These are phyloP conservation scores for Xenopus laevis DNA, from an alignment of 2,113 vertebrate genomes.

Conservation along the genomic window DNA sequence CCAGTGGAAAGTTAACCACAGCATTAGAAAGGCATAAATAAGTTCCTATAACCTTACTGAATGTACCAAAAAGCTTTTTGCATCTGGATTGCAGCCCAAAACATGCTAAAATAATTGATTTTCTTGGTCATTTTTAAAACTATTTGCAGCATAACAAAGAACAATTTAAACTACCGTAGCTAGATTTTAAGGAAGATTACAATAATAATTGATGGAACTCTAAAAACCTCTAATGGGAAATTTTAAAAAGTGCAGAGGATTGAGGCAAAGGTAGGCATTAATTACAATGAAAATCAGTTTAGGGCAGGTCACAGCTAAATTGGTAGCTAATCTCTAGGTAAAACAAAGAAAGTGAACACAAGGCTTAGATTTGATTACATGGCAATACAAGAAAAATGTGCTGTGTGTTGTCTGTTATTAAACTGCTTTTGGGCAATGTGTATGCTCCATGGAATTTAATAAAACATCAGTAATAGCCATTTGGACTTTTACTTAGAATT, in stretches of 20 bases:
- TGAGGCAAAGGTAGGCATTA: constrained; percentile 80
- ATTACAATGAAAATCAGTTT: constrained; percentile 87
- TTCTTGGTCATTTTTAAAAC: constrained; percentile 56
- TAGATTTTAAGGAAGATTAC: constrained; percentile 58
- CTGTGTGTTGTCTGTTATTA: constrained; percentile 78
- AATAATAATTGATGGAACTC: constrained; percentile 64
- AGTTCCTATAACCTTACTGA: constrained; percentile 68
- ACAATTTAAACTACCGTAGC: constrained; percentile 60
- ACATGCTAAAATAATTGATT: constrained; percentile 56
- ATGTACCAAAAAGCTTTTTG: constrained; percentile 68
- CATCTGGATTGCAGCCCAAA: constrained; percentile 69
- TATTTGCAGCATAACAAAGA: constrained; percentile 52
- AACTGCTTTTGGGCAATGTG: constrained; percentile 73
- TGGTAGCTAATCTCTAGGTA: constrained; percentile 80
- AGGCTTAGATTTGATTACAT: constrained; percentile 79
- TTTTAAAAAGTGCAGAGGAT: constrained; percentile 67
- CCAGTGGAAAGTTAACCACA: constrained; percentile 74
- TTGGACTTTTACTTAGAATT: constrained; percentile 45
- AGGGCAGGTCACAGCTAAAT: constrained; percentile 76
- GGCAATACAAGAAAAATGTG: constrained; percentile 80
- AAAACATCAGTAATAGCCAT: constrained; percentile 78
- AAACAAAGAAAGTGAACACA: constrained; percentile 78
- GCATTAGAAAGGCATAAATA: constrained; percentile 69
- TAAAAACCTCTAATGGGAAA: constrained; percentile 77
- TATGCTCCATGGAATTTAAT: constrained; percentile 78